These are phyloP conservation scores for Drosophila malerkotliana DNA, from an alignment of 1,140 invertebrate species.

Conservation along the genomic window DNA sequence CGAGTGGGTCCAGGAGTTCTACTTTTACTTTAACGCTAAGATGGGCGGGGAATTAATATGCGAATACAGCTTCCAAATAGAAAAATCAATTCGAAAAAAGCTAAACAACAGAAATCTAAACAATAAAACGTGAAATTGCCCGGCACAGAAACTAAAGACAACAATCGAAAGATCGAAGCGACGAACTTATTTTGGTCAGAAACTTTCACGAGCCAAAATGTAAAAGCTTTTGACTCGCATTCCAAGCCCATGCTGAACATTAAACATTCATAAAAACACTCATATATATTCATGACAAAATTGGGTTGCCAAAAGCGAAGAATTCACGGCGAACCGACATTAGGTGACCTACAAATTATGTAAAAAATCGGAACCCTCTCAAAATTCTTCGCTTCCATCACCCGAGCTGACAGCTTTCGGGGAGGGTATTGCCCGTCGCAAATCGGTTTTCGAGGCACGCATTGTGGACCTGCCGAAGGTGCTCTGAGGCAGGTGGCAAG, in stretches of 20 bases:
- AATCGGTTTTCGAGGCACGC: conserved; percentile 66
- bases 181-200: conserved; percentile 63
- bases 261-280: conserved; percentile 38
- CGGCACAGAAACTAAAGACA: conserved; percentile 54
- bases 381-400: conserved; percentile 22
- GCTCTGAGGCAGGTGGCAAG: conserved; percentile 19
- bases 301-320: conserved; percentile 26
- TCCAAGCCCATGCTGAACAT: conserved; percentile 38
- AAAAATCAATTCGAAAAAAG: conserved; percentile 14
- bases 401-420: conserved; percentile 22
- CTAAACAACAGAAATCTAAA: conserved; percentile 39
- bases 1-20: conserved; percentile 12
- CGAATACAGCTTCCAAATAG: conserved; percentile 12
- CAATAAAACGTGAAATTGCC: conserved; percentile 57
- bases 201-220: conserved; percentile 61
- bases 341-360: conserved; percentile 64
- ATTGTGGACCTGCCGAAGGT: conserved; percentile 26
- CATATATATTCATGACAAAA: conserved; percentile 7
- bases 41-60: not conserved
- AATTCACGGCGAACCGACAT: conserved; percentile 39
- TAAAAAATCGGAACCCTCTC: conserved; percentile 24
- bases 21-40: conserved; percentile 43
- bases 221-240: conserved; percentile 45
- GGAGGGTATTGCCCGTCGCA: conserved; percentile 8
- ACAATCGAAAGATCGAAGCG: conserved; percentile 74